A percentile compares a stretch with the other conserved stretches of the same genome.
Conservation (phyloP, 2,113 vertebrate genomes). For the Odontesthes bonariensis region DNA sequence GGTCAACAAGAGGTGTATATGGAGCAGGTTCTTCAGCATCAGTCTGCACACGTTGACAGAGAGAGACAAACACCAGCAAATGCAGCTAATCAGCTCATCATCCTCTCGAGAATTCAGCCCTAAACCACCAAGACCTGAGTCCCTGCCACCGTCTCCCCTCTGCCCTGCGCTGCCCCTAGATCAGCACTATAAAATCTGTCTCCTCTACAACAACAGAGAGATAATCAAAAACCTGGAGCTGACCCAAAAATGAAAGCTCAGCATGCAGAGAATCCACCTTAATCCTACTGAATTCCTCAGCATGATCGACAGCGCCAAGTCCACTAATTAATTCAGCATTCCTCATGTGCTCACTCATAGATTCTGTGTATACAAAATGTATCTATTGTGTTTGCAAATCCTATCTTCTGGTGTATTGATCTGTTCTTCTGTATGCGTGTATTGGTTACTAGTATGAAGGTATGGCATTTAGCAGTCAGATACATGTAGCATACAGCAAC, state of each 20-base stretch:
- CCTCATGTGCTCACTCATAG: constrained; percentile 14
- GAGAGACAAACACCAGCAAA: neutral
- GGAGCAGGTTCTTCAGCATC: neutral
- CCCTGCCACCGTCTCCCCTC: constrained; percentile 4
- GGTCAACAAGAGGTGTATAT: neutral
- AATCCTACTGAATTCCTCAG: constrained; percentile 64
- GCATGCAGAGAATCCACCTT: constrained; percentile 67
- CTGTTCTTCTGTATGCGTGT: constrained; percentile 5
- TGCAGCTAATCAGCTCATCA: neutral
- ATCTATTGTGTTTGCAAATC: constrained; percentile 23
- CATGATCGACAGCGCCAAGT: constrained; percentile 59
- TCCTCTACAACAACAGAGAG: constrained; percentile 22
- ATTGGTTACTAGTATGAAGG: neutral
- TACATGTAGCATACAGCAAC: neutral
- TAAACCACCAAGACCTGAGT: constrained; percentile 32
- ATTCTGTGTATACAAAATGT: constrained; percentile 20
- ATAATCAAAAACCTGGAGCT: constrained; percentile 66
- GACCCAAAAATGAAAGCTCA: constrained; percentile 69
- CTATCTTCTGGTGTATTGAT: constrained; percentile 23
- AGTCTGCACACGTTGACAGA: neutral
- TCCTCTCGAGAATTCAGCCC: constrained; percentile 23
- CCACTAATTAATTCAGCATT: constrained; percentile 59
- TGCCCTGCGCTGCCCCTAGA: constrained; percentile 11
- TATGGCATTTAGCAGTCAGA: neutral
- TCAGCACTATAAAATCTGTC: neutral